Percentiles rank a stretch among this genome's conserved stretches.
phyloP scores from a whole-genome alignment of 2,888 invertebrate genomes.

The Penaeus monodon region DNA sequence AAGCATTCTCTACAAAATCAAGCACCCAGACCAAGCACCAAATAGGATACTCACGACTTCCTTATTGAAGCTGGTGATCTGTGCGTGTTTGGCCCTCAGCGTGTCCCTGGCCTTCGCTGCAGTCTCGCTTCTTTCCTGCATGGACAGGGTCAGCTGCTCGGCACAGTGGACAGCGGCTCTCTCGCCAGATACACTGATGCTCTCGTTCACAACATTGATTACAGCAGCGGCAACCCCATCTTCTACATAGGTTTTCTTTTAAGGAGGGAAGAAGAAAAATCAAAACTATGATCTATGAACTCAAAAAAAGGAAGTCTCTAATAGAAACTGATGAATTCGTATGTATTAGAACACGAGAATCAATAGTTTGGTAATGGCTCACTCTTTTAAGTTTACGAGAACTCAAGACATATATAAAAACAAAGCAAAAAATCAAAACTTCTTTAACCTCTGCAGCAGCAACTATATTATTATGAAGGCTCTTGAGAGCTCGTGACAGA shows the following conservation, averaged over 20 bases:
- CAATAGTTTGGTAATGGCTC: too few relatives aligned
- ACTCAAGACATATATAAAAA: too few relatives aligned
- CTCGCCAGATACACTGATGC: constrained; percentile 27
- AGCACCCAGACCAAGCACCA: too few relatives aligned
- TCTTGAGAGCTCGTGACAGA: constrained; percentile 24
- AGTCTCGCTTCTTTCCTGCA: constrained; percentile 29
- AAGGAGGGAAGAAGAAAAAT: background rate
- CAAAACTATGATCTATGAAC: background rate
- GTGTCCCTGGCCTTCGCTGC: constrained; percentile 30
- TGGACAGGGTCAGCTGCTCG: constrained; percentile 22
- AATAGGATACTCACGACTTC: constrained; percentile 34
- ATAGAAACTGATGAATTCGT: too few relatives aligned
- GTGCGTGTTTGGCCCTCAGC: constrained; percentile 31
- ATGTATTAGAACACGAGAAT: too few relatives aligned
- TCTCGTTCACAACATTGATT: constrained; percentile 6
- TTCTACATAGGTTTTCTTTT: constrained; percentile 36
- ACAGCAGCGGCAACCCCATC: constrained; percentile 35
- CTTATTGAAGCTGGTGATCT: constrained; percentile 34
- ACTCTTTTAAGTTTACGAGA: too few relatives aligned
- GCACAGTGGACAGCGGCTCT: constrained; percentile 24
- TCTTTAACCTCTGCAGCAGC: constrained; percentile 31
- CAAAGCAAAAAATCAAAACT: too few relatives aligned
- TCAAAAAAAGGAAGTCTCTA: too few relatives aligned
- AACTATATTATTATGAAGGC: constrained; percentile 37
- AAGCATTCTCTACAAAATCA: too few relatives aligned